Conservation (phyloP, 1,140 invertebrate species). For the Drosophila nigrodunni region DNA sequence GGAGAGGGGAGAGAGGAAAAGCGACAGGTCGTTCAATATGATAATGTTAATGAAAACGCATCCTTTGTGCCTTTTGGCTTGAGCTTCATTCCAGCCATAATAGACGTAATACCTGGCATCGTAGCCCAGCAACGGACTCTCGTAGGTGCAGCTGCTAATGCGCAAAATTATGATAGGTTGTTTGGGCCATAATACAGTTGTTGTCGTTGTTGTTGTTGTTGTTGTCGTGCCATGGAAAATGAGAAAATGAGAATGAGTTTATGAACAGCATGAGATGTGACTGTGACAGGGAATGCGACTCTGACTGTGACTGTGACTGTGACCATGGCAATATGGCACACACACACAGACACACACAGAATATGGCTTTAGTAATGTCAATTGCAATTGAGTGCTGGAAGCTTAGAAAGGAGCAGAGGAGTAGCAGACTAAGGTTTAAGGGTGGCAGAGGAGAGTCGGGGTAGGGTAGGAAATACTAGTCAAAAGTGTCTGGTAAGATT, state of each 20-base stretch:
- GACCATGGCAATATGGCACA: constrained; percentile 37
- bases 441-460: no score
- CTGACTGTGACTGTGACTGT: constrained; percentile 44
- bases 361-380: constrained; percentile 43
- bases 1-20: constrained; percentile 6
- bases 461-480: background rate
- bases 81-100: constrained; percentile 31
- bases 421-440: no score
- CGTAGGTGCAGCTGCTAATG: constrained; percentile 84
- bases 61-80: constrained; percentile 32
- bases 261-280: constrained; percentile 23
- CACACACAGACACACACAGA: constrained; percentile 48
- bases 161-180: constrained; percentile 72
- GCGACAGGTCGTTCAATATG: constrained; percentile 55
- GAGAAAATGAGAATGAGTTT: constrained; percentile 43
- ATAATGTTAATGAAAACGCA: constrained; percentile 79
- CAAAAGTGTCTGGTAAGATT: constrained; percentile 1
- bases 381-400: constrained; percentile 30
- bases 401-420: background rate
- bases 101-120: constrained; percentile 85
- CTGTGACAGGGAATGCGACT: constrained; percentile 22
- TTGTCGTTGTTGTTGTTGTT: constrained; percentile 13
- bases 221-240: constrained; percentile 49
- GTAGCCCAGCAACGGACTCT: constrained; percentile 85
- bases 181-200: constrained; percentile 13